Percentiles rank a stretch among this genome's conserved stretches.
Conservation (phyloP, 2,888 invertebrate genomes). For the Eretmocerus hayati region DNA sequence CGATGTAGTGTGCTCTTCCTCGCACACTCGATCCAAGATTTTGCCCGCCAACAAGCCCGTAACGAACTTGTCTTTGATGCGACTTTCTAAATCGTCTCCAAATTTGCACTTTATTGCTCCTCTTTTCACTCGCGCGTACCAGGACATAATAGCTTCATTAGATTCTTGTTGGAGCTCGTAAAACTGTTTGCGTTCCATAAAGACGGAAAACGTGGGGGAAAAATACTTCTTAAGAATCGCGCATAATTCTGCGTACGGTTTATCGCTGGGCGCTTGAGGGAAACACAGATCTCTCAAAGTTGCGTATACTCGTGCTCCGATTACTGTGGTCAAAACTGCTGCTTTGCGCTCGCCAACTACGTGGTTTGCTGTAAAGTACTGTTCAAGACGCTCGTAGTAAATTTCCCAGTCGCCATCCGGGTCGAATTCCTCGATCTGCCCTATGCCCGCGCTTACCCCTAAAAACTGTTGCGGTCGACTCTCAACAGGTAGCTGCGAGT, state of each 20-base stretch:
- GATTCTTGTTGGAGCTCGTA: conserved; percentile 26
- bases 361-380: conserved; percentile 19
- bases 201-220: conserved; percentile 19
- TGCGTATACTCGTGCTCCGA: conserved; percentile 19
- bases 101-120: conserved; percentile 16
- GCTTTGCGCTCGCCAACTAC: conserved; percentile 10
- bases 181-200: conserved; percentile 16
- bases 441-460: too few species aligned
- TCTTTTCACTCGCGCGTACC: conserved; percentile 32
- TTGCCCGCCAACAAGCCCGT: conserved; percentile 14
- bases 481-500: too few species aligned
- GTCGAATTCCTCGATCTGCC: conserved; percentile 17
- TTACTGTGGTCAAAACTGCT: conserved; percentile 17
- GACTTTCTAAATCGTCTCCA: conserved; percentile 16
- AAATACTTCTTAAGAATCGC: conserved; percentile 22
- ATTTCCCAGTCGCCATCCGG: conserved; percentile 16
- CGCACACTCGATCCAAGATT: conserved; percentile 10
- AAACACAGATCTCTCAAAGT: conserved; percentile 21
- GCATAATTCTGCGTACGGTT: conserved; percentile 18
- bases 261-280: conserved; percentile 15
- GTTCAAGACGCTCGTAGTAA: conserved; percentile 16
- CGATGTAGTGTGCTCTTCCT: background rate
- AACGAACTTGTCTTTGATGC: conserved; percentile 26
- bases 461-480: too few species aligned
- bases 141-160: conserved; percentile 9